A percentile compares a stretch with the other conserved stretches of the same genome.
Conservation (phyloP, 2,113 vertebrate species). For the Salvelinus namaycush region DNA sequence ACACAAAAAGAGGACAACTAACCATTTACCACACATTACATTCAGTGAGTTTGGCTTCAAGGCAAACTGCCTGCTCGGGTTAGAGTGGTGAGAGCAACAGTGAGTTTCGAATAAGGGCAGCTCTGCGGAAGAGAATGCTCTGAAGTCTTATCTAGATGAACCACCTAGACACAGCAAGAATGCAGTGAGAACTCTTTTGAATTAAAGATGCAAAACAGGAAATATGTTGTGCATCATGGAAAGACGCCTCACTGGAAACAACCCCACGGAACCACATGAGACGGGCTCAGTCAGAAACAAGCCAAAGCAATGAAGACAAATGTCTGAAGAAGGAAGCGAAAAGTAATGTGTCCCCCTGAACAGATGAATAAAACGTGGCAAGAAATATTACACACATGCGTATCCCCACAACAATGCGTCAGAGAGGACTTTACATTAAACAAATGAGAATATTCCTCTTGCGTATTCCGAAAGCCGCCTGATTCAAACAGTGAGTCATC, state of each 20-base stretch:
- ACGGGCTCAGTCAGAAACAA: neutral
- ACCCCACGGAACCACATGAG: neutral
- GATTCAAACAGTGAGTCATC: slow-evolving; percentile 8
- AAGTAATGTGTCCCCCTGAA: slow-evolving; percentile 1
- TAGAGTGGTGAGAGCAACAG: neutral
- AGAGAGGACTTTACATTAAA: neutral
- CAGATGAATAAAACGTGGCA: neutral
- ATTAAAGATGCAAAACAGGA: neutral
- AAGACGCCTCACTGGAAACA: neutral
- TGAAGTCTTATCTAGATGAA: neutral
- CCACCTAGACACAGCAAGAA: neutral
- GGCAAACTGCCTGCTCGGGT: neutral
- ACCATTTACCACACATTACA: neutral
- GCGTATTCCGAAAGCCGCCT: neutral
- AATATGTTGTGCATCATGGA: neutral
- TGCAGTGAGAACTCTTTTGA: neutral
- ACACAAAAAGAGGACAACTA: neutral
- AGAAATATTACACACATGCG: slow-evolving; percentile 23
- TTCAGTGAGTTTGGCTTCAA: neutral
- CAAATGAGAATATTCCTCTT: neutral
- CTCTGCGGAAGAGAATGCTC: neutral
- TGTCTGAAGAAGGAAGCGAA: neutral
- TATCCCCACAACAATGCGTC: neutral
- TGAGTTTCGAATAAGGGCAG: neutral
- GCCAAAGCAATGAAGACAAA: too few relatives aligned